Conservation (phyloP, 1,140 invertebrate species). For the Luehdorfia chinensis region DNA sequence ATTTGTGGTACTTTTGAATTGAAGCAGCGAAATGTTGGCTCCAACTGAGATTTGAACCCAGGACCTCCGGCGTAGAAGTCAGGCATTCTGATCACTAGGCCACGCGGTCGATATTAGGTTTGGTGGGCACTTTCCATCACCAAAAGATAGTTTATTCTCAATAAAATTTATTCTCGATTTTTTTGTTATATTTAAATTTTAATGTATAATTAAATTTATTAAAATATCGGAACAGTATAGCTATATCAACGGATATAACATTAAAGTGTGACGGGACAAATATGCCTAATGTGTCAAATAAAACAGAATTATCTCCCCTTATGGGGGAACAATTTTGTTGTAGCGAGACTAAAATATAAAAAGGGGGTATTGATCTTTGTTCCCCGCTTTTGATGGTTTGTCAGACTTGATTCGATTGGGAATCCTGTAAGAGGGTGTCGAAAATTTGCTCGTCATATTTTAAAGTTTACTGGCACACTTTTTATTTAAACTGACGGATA, state of each 20-base stretch:
- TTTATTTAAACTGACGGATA: constrained; percentile 3
- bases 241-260: constrained; percentile 21
- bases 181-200: too few species aligned
- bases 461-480: constrained; percentile 12
- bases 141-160: too few species aligned
- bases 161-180: too few species aligned
- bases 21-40: too few species aligned
- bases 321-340: constrained; percentile 57
- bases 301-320: constrained; percentile 45
- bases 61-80: too few species aligned
- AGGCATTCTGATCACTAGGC: too few species aligned
- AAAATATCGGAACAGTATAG: too few species aligned
- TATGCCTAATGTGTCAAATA: constrained; percentile 52
- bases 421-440: constrained; percentile 21
- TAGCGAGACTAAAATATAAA: constrained; percentile 58
- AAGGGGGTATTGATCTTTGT: constrained; percentile 47
- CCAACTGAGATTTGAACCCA: too few species aligned
- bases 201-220: too few species aligned
- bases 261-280: constrained; percentile 23
- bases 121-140: too few species aligned
- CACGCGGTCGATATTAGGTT: too few species aligned
- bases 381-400: constrained; percentile 36
- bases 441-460: constrained; percentile 15
- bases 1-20: too few species aligned
- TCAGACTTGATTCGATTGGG: constrained; percentile 38